Conservation (phyloP, 2,888 invertebrate genomes). For the Rotaria socialis region DNA sequence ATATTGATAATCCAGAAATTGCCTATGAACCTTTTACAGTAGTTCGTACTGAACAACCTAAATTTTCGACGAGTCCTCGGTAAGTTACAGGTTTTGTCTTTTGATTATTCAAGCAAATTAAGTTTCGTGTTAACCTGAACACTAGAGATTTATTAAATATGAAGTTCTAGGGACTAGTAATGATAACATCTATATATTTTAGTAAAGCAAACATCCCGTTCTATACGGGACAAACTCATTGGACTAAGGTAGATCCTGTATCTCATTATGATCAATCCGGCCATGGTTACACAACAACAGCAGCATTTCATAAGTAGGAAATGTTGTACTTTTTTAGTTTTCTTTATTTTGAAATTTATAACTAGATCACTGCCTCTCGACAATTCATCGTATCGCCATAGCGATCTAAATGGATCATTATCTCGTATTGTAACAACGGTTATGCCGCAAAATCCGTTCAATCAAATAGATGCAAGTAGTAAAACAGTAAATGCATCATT, state of each 20-base stretch:
- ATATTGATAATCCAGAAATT: slow-evolving; percentile 41
- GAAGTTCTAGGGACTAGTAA: too few relatives aligned
- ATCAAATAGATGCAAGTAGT: background rate
- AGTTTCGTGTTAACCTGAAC: too few relatives aligned
- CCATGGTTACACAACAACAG: slow-evolving; percentile 40
- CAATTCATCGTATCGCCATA: background rate
- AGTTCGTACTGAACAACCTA: slow-evolving; percentile 40
- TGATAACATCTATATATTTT: background rate
- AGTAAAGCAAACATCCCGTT: slow-evolving; percentile 41
- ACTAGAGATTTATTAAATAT: too few relatives aligned
- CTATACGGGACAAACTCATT: slow-evolving; percentile 38
- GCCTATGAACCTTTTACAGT: slow-evolving; percentile 39
- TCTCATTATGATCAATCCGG: slow-evolving; percentile 40
- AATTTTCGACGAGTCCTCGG: slow-evolving; percentile 38
- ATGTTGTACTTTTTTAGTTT: too few relatives aligned
- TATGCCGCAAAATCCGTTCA: slow-evolving; percentile 41
- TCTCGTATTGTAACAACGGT: slow-evolving; percentile 35
- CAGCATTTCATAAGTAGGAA: slow-evolving; percentile 39
- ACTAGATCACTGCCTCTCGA: slow-evolving; percentile 34
- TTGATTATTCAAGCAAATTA: too few relatives aligned
- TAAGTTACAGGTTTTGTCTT: background rate
- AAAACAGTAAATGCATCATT: background rate
- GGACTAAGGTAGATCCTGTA: slow-evolving; percentile 33
- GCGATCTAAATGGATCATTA: slow-evolving; percentile 34
- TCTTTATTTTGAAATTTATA: background rate